phyloP scores from a whole-genome alignment of 2,113 vertebrate genomes.

The Crotalus helleri region DNA sequence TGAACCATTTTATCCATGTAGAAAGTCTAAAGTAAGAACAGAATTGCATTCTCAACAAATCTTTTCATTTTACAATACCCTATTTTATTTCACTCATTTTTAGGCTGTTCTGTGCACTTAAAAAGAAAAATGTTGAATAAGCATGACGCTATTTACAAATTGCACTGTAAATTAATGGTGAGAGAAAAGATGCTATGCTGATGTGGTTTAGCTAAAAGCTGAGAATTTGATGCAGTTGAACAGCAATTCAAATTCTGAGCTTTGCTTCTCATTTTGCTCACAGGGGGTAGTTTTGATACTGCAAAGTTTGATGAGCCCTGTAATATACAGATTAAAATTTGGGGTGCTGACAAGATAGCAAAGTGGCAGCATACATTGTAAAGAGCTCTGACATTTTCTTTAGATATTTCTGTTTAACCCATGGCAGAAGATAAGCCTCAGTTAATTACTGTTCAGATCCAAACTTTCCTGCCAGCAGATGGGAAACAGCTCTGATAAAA shows the following conservation, averaged over 20 bases:
- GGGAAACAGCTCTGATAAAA: not conserved
- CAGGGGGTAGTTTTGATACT: not conserved
- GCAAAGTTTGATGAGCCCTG: not conserved
- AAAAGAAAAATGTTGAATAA: constrained; percentile 1
- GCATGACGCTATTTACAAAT: not conserved
- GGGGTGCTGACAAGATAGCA: not conserved
- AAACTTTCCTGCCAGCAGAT: not conserved
- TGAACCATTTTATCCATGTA: not conserved
- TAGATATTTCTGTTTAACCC: not conserved
- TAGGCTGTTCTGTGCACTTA: not conserved
- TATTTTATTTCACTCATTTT: not conserved
- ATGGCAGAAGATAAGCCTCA: not conserved
- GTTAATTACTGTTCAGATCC: not conserved
- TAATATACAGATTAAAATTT: not conserved
- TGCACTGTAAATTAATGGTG: not conserved
- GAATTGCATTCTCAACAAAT: not conserved
- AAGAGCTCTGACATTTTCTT: not conserved
- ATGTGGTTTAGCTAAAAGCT: not conserved
- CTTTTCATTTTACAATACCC: not conserved
- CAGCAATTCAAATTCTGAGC: not conserved
- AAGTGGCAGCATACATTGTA: not conserved
- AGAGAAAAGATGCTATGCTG: not conserved
- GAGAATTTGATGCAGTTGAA: not conserved
- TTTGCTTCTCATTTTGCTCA: not conserved
- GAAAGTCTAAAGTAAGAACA: not conserved